phyloP scores from a whole-genome alignment of 2,797 vertebrate species.

The Ceryle rudis region DNA sequence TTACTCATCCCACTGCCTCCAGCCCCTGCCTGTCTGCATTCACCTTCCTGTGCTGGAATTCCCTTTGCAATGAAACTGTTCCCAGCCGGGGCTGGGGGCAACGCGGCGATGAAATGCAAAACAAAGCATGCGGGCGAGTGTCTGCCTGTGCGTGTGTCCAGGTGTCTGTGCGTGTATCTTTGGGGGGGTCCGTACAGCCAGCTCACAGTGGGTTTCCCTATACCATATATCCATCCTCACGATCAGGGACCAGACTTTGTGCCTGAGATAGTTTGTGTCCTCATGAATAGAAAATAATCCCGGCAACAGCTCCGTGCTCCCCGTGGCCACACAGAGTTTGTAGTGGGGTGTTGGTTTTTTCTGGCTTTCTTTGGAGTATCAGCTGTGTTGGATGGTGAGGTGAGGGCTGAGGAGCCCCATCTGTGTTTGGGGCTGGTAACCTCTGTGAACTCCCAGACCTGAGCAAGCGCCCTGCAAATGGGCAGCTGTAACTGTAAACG shows the following conservation, averaged over 20 bases:
- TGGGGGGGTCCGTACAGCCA: background rate
- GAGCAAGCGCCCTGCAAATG: rapidly evolving
- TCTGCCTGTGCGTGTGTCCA: background rate
- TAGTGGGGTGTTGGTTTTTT: background rate
- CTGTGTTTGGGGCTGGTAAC: background rate
- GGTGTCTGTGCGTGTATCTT: rapidly evolving
- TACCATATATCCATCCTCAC: rapidly evolving
- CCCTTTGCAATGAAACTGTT: background rate
- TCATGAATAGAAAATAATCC: background rate
- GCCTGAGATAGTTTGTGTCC: background rate
- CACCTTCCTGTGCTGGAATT: background rate
- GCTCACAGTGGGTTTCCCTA: background rate
- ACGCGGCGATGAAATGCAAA: background rate
- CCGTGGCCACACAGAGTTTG: rapidly evolving
- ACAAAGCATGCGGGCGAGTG: background rate
- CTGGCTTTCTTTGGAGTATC: background rate
- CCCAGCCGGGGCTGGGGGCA: background rate
- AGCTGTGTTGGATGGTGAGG: background rate
- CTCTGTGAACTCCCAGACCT: background rate
- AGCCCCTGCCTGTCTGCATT: background rate
- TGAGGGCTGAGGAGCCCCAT: rapidly evolving
- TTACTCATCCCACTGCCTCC: background rate
- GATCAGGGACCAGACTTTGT: background rate
- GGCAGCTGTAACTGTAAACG: rapidly evolving
- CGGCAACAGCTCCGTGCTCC: background rate